Conservation (phyloP, 2,888 invertebrate genomes). For the Pristionchus arcanus region DNA sequence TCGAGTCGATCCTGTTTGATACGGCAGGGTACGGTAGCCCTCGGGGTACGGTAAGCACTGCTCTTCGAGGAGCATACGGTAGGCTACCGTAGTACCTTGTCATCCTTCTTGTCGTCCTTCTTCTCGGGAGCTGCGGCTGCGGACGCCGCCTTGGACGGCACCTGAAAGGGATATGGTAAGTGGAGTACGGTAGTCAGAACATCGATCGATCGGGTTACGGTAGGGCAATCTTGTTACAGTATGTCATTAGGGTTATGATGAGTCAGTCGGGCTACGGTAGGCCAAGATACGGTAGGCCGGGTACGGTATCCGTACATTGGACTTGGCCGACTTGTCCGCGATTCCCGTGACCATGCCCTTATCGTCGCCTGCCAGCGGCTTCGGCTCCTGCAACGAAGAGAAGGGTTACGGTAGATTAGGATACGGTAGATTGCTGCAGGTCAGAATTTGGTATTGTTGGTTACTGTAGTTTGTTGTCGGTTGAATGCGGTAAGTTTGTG, state of each 20-base stretch:
- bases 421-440: too few relatives aligned
- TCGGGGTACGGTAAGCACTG: neutral
- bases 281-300: neutral
- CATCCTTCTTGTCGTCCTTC: conserved; percentile 19
- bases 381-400: neutral
- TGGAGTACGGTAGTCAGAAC: neutral
- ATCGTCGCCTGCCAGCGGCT: neutral
- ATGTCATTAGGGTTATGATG: too few relatives aligned
- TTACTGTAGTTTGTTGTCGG: too few relatives aligned
- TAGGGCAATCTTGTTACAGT: too few relatives aligned
- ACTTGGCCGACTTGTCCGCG: neutral
- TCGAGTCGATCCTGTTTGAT: too few relatives aligned
- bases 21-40: neutral
- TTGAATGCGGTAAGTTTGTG: too few relatives aligned
- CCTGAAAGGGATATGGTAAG: too few relatives aligned
- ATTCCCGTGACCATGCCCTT: conserved; percentile 26
- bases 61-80: neutral
- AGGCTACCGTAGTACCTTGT: conserved; percentile 1
- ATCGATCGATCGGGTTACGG: neutral
- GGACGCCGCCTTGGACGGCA: neutral
- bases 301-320: conserved; percentile 2
- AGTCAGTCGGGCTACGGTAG: neutral
- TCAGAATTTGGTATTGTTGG: neutral
- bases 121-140: neutral
- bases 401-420: neutral